Conservation (phyloP, 2,888 invertebrate genomes). For the Hartigia nigra region DNA sequence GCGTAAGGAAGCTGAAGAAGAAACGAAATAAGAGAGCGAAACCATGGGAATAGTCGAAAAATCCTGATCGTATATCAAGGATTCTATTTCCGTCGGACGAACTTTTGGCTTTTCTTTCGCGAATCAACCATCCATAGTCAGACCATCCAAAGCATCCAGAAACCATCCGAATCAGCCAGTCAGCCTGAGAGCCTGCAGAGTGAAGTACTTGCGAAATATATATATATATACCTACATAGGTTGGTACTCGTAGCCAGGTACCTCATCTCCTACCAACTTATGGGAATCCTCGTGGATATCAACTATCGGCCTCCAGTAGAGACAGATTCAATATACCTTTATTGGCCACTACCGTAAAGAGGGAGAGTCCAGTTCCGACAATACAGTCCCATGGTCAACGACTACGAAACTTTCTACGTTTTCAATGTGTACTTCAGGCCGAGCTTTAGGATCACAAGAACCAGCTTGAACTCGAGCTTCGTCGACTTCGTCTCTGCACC, state of each 20-base stretch:
- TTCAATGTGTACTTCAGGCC: slow-evolving; percentile 10
- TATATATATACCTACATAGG: not conserved
- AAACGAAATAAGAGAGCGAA: too few species aligned
- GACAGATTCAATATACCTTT: slow-evolving; percentile 45
- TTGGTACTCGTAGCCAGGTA: not conserved
- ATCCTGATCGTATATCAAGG: too few species aligned
- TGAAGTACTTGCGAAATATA: too few species aligned
- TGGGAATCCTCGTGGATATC: slow-evolving; percentile 17
- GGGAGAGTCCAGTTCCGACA: slow-evolving; percentile 22
- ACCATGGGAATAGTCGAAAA: too few species aligned
- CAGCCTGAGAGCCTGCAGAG: too few species aligned
- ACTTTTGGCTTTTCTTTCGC: too few species aligned
- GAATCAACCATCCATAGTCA: too few species aligned
- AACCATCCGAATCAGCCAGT: too few species aligned
- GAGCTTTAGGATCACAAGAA: too few species aligned
- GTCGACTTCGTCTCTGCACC: not conserved
- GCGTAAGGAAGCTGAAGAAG: too few species aligned
- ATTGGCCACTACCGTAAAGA: slow-evolving; percentile 25
- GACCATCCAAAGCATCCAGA: too few species aligned
- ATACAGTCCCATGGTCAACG: slow-evolving; percentile 15
- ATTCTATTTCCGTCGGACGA: too few species aligned
- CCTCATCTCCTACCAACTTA: not conserved
- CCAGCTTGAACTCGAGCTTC: not conserved
- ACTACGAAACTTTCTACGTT: slow-evolving; percentile 5
- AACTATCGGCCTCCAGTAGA: slow-evolving; percentile 14